Percentiles rank a stretch among this genome's conserved stretches.
Conservation (phyloP, 2,888 invertebrate genomes). For the Zaprionus obscuricornis region DNA sequence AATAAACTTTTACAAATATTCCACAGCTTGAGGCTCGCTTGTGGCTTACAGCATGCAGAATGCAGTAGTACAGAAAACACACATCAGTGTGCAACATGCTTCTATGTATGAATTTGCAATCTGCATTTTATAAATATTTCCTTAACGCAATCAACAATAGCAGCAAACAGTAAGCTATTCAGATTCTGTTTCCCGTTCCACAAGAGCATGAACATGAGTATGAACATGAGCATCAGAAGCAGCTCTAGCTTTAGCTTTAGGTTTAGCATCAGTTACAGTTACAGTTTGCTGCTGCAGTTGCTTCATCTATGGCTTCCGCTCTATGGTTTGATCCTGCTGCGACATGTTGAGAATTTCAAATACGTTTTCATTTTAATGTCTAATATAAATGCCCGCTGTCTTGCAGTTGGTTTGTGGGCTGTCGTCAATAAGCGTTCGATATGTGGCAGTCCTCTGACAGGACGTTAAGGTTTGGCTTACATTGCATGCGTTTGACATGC, state of each 20-base stretch:
- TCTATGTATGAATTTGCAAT: slow-evolving; percentile 55
- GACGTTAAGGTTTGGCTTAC: slow-evolving; percentile 8
- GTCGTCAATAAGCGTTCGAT: slow-evolving; percentile 42
- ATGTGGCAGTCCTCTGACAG: slow-evolving; percentile 41
- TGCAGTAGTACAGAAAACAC: slow-evolving; percentile 19
- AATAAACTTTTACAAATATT: slow-evolving; percentile 61
- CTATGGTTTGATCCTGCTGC: slow-evolving; percentile 21
- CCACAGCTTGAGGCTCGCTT: not conserved
- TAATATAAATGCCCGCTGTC: slow-evolving; percentile 73
- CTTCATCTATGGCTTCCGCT: not conserved
- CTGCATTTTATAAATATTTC: slow-evolving; percentile 77
- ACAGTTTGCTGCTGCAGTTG: slow-evolving; percentile 9
- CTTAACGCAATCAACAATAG: slow-evolving; percentile 71
- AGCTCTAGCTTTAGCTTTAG: not conserved
- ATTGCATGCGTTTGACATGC: slow-evolving; percentile 50
- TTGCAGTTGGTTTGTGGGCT: slow-evolving; percentile 57
- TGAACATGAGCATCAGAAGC: not conserved
- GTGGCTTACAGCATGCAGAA: not conserved
- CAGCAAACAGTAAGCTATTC: slow-evolving; percentile 24
- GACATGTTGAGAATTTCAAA: slow-evolving; percentile 67
- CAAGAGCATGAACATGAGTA: too few relatives aligned
- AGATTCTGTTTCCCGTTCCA: slow-evolving; percentile 2
- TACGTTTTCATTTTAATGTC: slow-evolving; percentile 65
- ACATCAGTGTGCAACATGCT: slow-evolving; percentile 21
- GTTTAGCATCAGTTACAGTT: not conserved